Evolutionary conservation across 2,113 vertebrate genomes (phyloP), one percentile per base, ranked within the genome.

Genomic region (Oncorhynchus keta): DNA sequence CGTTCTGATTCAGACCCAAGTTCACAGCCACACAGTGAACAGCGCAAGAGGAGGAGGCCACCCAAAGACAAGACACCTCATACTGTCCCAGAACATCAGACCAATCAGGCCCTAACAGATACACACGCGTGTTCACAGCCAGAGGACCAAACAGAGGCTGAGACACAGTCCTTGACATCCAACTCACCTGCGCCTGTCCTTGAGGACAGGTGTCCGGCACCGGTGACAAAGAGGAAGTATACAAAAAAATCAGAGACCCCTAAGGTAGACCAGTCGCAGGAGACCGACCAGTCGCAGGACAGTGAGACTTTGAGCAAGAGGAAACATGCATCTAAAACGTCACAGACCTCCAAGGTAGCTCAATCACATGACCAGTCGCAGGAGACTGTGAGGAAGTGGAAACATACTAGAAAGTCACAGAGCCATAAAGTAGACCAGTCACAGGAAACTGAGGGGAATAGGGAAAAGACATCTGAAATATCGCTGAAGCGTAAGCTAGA

Each of bases 381-480:
- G 3, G 45, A 7, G 20, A 2, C 65, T 30, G 65, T 2, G 65
- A 67, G 57, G 32, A 61, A 75, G 16, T 49, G 22, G 30, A n/a
- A 74, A 74, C 70, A 14, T 39, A 35, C 72, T 22, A 1, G 0
- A 26, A 48, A 28, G 32, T 14, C 55, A 68, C 18, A 39, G 48
- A 24, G 0, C 16, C 28, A 7, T 30, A 24, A 6, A 12, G 18
- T 12, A 70, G 2, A 1, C 57, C 49, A 55, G 49, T 7, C 2
- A 32, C 13, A 55, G 51, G 45, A 7, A 20, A 45, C 39, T 45
- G 39, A 1, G 9, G 32, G 13, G 18, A 1, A 22, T 59, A 11
- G 48, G 84, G 76, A 79, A n/a, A 22, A 12, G 1, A 76, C 72
- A 28, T 55, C 45, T 14, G 81, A 77, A 70, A 80, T 49, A 22